Percentiles rank a stretch among this genome's conserved stretches.
phyloP scores from a whole-genome alignment of 2,888 invertebrate species.

The Dusona sp. region DNA sequence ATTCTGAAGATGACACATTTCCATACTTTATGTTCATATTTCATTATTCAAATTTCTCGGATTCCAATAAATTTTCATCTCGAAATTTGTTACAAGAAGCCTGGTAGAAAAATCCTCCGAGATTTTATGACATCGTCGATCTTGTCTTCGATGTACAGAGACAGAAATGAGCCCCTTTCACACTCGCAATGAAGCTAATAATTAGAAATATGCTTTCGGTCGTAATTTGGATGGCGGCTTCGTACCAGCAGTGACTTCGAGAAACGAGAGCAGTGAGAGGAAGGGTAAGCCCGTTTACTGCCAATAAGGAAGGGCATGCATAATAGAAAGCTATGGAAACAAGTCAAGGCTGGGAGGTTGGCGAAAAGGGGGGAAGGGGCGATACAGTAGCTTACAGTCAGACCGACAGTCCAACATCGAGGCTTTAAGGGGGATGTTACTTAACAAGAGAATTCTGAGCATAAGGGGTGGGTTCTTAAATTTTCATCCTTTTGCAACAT shows the following conservation, averaged over 20 bases:
- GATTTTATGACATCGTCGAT: constrained; percentile 33
- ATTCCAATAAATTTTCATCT: constrained; percentile 10
- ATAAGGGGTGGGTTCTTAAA: constrained; percentile 47
- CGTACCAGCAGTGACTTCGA: constrained; percentile 60
- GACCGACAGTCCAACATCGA: constrained; percentile 76
- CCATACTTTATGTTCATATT: neutral
- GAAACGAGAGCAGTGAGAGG: constrained; percentile 60
- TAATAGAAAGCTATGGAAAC: constrained; percentile 79
- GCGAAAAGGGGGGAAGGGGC: constrained; percentile 10
- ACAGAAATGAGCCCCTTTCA: constrained; percentile 35
- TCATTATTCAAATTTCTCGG: constrained; percentile 20
- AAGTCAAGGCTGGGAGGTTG: constrained; percentile 10
- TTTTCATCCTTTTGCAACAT: constrained; percentile 37
- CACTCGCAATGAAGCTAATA: constrained; percentile 70
- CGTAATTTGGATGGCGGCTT: constrained; percentile 75
- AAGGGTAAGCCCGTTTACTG: constrained; percentile 81
- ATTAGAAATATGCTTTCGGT: constrained; percentile 82
- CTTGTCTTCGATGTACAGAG: constrained; percentile 32
- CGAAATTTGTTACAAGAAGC: constrained; percentile 21
- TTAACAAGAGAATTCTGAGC: constrained; percentile 76
- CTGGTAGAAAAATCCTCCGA: constrained; percentile 81
- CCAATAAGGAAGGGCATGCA: constrained; percentile 83
- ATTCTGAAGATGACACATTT: neutral
- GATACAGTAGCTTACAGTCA: constrained; percentile 63
- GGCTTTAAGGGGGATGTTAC: constrained; percentile 79